phyloP scores from a whole-genome alignment of 2,113 vertebrate genomes.

The Phycodurus eques region DNA sequence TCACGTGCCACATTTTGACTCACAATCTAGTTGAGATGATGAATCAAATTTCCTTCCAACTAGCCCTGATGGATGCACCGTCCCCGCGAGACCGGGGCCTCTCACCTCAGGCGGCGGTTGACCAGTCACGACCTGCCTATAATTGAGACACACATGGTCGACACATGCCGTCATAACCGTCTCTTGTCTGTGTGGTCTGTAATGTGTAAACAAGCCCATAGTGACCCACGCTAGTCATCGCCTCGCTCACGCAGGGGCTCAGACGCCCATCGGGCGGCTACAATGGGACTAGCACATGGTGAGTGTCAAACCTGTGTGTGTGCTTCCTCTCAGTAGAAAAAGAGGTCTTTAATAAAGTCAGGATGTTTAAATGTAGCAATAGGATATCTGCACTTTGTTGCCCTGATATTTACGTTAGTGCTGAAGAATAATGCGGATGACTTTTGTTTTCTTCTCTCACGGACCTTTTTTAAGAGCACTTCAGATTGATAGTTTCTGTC shows the following conservation, averaged over 20 bases:
- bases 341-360: constrained; percentile 22
- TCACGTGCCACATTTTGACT: background rate
- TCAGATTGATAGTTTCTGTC: constrained; percentile 37
- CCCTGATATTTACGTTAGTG: constrained; percentile 41
- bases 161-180: constrained; percentile 55
- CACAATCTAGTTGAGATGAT: constrained; percentile 1
- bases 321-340: background rate
- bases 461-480: constrained; percentile 39
- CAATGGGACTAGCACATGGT: constrained; percentile 35
- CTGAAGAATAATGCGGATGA: constrained; percentile 31
- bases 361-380: constrained; percentile 37
- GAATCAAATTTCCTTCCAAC: constrained; percentile 10
- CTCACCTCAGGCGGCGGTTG: constrained; percentile 39
- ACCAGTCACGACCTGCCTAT: constrained; percentile 40
- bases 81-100: background rate
- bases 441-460: constrained; percentile 45
- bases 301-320: constrained; percentile 2
- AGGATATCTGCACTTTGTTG: constrained; percentile 44
- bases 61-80: constrained; percentile 7
- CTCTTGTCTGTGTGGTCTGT: constrained; percentile 70
- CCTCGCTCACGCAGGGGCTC: constrained; percentile 47
- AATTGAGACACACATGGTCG: constrained; percentile 68
- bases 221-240: constrained; percentile 64
- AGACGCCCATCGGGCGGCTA: constrained; percentile 15
- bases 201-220: constrained; percentile 64